phyloP scores from a whole-genome alignment of 2,888 invertebrate species.

The Syritta pipiens region DNA sequence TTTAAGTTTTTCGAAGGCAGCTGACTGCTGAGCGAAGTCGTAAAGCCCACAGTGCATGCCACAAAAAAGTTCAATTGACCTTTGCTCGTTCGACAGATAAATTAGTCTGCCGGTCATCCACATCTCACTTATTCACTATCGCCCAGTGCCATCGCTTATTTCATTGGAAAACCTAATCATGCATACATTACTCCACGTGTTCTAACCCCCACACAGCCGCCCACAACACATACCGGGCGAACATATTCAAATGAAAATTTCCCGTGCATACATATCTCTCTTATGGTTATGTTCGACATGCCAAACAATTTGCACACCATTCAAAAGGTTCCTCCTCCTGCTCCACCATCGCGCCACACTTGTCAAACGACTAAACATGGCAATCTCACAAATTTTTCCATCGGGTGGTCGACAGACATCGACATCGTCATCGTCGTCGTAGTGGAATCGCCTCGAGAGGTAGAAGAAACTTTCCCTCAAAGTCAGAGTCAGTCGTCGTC shows the following conservation, averaged over 20 bases:
- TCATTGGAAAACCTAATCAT: too few relatives aligned
- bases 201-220: not conserved
- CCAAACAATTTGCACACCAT: conserved; percentile 12
- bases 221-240: not conserved
- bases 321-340: not conserved
- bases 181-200: too few relatives aligned
- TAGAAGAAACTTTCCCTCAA: conserved; percentile 41
- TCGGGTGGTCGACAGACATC: conserved; percentile 8
- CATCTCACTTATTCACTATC: too few relatives aligned
- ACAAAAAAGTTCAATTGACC: too few relatives aligned
- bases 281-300: not conserved
- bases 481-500: conserved; percentile 12
- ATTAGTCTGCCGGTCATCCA: too few relatives aligned
- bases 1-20: too few relatives aligned
- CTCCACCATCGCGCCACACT: not conserved
- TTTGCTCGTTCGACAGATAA: too few relatives aligned
- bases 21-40: too few relatives aligned
- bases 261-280: not conserved
- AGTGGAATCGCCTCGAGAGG: not conserved
- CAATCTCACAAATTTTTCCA: conserved; percentile 17
- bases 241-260: not conserved
- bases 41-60: too few relatives aligned
- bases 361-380: conserved; percentile 11
- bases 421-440: not conserved
- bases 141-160: too few relatives aligned